Conservation (phyloP, 2,797 vertebrate genomes). For the Delichon dasypus region DNA sequence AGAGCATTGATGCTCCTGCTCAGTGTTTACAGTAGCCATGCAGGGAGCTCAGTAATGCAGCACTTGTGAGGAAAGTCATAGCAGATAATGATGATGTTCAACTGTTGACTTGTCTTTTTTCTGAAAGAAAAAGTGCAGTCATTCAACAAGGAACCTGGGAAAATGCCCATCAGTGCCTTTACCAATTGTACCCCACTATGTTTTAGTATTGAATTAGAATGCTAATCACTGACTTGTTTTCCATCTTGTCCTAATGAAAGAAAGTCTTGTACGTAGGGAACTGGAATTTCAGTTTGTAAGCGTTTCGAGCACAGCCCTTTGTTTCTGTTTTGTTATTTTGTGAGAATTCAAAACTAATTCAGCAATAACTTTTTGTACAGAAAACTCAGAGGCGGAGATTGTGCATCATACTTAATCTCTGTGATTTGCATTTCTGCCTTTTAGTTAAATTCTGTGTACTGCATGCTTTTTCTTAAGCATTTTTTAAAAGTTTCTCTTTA, state of each 20-base stretch:
- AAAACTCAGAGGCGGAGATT: not conserved
- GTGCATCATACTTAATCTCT: not conserved
- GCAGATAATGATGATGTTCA: not conserved
- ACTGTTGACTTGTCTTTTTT: not conserved
- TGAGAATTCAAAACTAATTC: not conserved
- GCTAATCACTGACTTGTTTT: not conserved
- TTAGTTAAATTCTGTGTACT: not conserved
- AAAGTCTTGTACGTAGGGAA: not conserved
- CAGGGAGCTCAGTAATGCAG: not conserved
- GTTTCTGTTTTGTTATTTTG: not conserved
- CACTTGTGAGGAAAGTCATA: not conserved
- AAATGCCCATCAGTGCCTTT: not conserved
- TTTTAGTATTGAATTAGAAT: constrained; percentile 19
- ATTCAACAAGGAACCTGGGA: constrained; percentile 15
- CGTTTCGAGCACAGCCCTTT: not conserved
- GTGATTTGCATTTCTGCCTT: not conserved
- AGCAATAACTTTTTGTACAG: not conserved
- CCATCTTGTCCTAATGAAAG: constrained; percentile 15
- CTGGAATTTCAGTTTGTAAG: not conserved
- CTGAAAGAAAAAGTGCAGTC: not conserved
- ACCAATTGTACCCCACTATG: not conserved
- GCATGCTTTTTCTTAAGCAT: not conserved
- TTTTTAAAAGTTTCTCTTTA: not conserved
- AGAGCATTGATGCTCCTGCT: not conserved
- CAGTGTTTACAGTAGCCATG: not conserved